phyloP scores from a whole-genome alignment of 35 echinoderm and acorn worm species.

The Heliocidaris tuberculata region DNA sequence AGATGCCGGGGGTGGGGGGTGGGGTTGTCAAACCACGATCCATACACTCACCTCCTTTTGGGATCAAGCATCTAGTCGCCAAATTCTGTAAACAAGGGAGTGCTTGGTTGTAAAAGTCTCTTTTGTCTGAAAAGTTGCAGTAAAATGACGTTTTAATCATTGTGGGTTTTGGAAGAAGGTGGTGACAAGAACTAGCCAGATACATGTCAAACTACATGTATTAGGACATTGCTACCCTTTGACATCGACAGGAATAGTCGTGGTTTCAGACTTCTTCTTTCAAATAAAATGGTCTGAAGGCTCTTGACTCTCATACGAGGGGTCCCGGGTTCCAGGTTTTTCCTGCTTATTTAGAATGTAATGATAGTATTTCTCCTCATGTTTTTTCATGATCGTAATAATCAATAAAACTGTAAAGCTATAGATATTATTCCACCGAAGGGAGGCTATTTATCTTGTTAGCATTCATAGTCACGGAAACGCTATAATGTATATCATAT shows the following conservation, averaged over 20 bases:
- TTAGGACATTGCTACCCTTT: not conserved
- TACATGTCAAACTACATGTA: constrained; percentile 27
- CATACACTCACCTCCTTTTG: not conserved
- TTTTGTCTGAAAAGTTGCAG: not conserved
- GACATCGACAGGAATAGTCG: not conserved
- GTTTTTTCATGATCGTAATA: too few relatives aligned
- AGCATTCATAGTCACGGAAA: not conserved
- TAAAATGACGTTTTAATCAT: constrained; percentile 29
- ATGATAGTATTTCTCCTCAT: too few relatives aligned
- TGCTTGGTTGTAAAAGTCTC: not conserved
- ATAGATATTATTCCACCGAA: not conserved
- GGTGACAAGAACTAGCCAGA: constrained; percentile 31
- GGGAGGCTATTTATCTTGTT: not conserved
- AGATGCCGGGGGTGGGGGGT: not conserved
- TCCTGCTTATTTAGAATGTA: too few relatives aligned
- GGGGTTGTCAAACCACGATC: not conserved
- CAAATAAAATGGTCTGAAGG: not conserved
- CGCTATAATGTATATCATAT: not conserved
- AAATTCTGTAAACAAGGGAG: constrained; percentile 14
- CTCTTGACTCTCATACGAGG: too few relatives aligned
- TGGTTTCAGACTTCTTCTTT: not conserved
- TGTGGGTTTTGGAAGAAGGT: not conserved
- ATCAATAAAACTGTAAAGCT: too few relatives aligned
- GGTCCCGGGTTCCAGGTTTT: too few relatives aligned
- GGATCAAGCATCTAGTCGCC: not conserved